Conservation (phyloP, 2,113 vertebrate species). For the Lethenteron camtschaticum region DNA sequence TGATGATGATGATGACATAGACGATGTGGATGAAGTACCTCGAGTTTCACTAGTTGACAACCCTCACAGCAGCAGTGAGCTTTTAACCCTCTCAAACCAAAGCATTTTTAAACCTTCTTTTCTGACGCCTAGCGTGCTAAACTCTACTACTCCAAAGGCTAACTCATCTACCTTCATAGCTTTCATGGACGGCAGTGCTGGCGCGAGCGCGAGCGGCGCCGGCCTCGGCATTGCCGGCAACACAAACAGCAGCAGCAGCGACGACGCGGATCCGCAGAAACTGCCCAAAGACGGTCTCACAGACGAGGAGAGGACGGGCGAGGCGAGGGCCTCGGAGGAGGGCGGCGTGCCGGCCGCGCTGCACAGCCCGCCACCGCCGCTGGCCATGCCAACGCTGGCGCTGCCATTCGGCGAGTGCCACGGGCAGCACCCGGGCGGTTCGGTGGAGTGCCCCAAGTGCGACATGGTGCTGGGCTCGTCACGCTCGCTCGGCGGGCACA, state of each 20-base stretch:
- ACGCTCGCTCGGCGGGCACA: conserved; percentile 85
- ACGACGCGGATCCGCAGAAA: too few species aligned
- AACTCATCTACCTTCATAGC: conserved; percentile 6
- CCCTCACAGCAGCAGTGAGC: conserved; percentile 5
- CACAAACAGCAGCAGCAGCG: too few species aligned
- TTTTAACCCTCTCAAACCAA: conserved; percentile 88
- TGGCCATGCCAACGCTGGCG: too few species aligned
- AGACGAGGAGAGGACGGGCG: too few species aligned
- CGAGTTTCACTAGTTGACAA: neutral
- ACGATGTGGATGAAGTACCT: conserved; percentile 3
- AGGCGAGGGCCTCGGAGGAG: too few species aligned
- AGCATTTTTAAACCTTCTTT: conserved; percentile 99
- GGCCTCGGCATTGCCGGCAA: too few species aligned
- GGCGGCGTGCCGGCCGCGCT: too few species aligned
- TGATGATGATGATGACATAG: neutral
- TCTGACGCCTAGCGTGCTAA: conserved; percentile 71
- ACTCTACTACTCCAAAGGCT: conserved; percentile 1
- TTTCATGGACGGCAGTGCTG: neutral
- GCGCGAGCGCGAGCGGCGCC: neutral
- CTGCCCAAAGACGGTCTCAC: too few species aligned
- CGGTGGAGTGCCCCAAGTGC: conserved; percentile 87
- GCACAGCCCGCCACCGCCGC: too few species aligned
- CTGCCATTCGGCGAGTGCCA: neutral
- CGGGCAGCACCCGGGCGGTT: conserved; percentile 2
- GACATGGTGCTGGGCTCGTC: conserved; percentile 92